Evolutionary conservation across 2,888 invertebrate species (phyloP).

Genomic region (Sesamia inferens): DNA sequence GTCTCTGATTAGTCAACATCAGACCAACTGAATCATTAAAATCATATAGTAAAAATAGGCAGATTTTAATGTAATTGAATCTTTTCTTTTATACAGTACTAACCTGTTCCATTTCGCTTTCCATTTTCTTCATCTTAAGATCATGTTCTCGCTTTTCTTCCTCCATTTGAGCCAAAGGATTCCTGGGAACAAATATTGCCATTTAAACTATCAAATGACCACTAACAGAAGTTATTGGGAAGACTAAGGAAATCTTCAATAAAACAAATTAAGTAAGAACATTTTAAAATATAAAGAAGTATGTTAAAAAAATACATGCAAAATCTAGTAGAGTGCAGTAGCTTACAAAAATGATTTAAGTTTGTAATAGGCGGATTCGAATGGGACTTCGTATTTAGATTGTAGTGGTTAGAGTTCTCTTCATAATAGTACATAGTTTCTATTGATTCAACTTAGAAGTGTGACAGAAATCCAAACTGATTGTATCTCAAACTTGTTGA

Average conservation of each 20-base stretch:
- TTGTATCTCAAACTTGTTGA: background rate
- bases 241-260: conserved; percentile 2
- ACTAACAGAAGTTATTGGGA: background rate
- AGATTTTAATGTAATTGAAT: background rate
- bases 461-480: background rate
- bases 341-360: background rate
- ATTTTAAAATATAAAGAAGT: conserved; percentile 12
- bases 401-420: no score
- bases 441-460: background rate
- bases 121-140: conserved; percentile 99
- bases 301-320: conserved; percentile 58
- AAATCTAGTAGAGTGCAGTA: conserved; percentile 5
- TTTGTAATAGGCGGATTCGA: background rate
- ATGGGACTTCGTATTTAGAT: background rate
- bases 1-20: background rate
- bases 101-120: conserved; percentile 98
- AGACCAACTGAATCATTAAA: background rate
- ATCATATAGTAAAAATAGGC: background rate
- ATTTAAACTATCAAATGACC: conserved; percentile 25
- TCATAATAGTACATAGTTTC: background rate
- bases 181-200: conserved; percentile 91
- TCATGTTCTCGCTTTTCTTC: conserved; percentile 99
- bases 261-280: background rate
- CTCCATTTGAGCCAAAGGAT: conserved; percentile 99
- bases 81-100: conserved; percentile 13